phyloP scores from a whole-genome alignment of 2,888 invertebrate genomes.

The Apodemia duryi region DNA sequence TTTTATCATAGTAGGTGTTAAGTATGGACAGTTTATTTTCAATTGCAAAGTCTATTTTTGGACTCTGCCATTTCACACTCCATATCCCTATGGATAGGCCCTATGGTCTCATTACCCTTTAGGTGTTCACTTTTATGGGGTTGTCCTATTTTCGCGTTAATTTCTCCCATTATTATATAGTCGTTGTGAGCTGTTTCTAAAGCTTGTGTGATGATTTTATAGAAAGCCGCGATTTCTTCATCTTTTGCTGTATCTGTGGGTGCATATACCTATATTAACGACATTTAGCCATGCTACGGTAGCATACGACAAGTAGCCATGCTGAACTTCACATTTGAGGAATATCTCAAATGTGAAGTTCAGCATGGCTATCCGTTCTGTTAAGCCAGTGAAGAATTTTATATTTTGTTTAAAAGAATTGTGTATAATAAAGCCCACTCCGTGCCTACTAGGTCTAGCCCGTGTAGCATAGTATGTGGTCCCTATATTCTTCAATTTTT shows the following conservation, averaged over 20 bases:
- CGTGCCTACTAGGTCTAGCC: too few species aligned
- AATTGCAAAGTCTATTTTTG: background rate
- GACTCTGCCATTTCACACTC: background rate
- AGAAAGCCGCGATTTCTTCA: background rate
- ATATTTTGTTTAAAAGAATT: background rate
- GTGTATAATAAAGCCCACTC: too few species aligned
- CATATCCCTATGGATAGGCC: background rate
- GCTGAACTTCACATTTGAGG: too few species aligned
- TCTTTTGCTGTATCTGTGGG: background rate
- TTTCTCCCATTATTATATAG: background rate
- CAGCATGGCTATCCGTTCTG: conserved; percentile 1
- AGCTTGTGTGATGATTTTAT: background rate
- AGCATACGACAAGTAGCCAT: too few species aligned
- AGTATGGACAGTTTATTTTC: background rate
- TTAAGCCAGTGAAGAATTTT: background rate
- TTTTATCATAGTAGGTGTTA: background rate
- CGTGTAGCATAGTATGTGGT: too few species aligned
- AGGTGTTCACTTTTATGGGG: background rate
- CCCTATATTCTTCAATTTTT: too few species aligned
- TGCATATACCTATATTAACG: conserved; percentile 4
- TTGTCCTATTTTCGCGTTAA: background rate
- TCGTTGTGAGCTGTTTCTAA: background rate
- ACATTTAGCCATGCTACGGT: too few species aligned
- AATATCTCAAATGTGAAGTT: background rate
- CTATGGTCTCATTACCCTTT: background rate